Evolutionary conservation across 2,888 invertebrate genomes (phyloP).

Genomic region (Odontocolon sp.): DNA sequence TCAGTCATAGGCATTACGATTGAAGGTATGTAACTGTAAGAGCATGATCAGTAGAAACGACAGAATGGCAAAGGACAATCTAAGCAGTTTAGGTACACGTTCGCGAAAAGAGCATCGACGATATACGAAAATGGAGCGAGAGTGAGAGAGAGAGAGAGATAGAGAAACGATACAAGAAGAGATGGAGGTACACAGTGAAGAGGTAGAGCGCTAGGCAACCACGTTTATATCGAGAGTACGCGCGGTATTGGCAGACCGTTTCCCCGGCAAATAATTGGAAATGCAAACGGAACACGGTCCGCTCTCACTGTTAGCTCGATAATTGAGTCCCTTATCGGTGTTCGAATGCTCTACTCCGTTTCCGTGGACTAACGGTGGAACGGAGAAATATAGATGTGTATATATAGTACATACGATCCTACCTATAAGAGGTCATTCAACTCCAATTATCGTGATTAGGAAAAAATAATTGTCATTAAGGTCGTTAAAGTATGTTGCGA

Average conservation of each 20-base stretch:
- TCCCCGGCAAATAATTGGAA: constrained; percentile 80
- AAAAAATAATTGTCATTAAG: background rate
- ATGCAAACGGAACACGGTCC: constrained; percentile 78
- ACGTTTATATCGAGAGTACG: constrained; percentile 71
- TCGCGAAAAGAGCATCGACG: constrained; percentile 12
- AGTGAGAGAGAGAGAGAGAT: constrained; percentile 58
- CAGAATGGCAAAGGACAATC: background rate
- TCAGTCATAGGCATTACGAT: constrained; percentile 13
- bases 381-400: constrained; percentile 7
- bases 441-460: constrained; percentile 14
- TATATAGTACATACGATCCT: background rate
- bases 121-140: background rate
- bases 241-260: constrained; percentile 79
- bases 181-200: constrained; percentile 28
- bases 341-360: constrained; percentile 71
- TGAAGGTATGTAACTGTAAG: background rate
- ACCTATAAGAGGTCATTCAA: background rate
- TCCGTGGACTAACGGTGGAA: constrained; percentile 23
- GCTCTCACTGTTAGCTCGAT: constrained; percentile 79
- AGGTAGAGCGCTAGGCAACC: constrained; percentile 30
- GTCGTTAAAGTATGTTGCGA: background rate
- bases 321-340: constrained; percentile 81
- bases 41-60: constrained; percentile 36
- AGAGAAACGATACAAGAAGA: constrained; percentile 9
- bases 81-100: constrained; percentile 21